Evolutionary conservation across 2,113 vertebrate species (phyloP).

Genomic region (Neofelis nebulosa): DNA sequence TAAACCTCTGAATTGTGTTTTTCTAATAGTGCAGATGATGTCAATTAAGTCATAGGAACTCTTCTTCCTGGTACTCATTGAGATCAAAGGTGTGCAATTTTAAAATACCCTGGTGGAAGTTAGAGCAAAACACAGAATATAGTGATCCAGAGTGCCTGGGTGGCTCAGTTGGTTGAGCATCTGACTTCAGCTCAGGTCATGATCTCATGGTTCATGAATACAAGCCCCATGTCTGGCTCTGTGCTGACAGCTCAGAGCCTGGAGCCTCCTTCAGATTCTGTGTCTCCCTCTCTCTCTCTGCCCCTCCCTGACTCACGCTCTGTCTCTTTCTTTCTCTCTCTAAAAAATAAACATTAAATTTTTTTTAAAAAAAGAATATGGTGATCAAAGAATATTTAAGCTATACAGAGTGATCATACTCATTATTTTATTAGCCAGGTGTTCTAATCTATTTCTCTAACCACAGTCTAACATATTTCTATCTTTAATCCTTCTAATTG

Average conservation of each 20-base stretch:
- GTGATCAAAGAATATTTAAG: slow-evolving; percentile 48
- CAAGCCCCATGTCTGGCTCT: no score
- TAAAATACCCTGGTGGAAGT: not conserved
- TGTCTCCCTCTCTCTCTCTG: no score
- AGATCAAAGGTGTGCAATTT: slow-evolving; percentile 10
- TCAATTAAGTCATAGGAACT: not conserved
- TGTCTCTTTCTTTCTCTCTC: no score
- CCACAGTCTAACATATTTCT: not conserved
- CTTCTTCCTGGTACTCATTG: not conserved
- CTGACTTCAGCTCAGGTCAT: no score
- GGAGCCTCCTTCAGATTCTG: no score
- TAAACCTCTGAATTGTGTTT: slow-evolving; percentile 27
- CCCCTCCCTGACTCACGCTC: no score
- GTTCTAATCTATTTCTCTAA: slow-evolving; percentile 39
- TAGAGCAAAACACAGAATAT: not conserved
- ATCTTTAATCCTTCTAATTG: slow-evolving; percentile 25
- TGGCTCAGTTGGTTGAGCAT: no score
- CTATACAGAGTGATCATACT: not conserved
- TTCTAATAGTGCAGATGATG: not conserved
- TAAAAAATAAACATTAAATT: no score
- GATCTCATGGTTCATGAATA: no score
- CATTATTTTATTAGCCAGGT: slow-evolving; percentile 31
- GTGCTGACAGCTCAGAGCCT: no score
- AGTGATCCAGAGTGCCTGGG: no score
- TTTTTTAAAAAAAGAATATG: not conserved